Evolutionary conservation across 92 coral and sea anemone species (phyloP).

Genomic region (Porites divaricata): DNA sequence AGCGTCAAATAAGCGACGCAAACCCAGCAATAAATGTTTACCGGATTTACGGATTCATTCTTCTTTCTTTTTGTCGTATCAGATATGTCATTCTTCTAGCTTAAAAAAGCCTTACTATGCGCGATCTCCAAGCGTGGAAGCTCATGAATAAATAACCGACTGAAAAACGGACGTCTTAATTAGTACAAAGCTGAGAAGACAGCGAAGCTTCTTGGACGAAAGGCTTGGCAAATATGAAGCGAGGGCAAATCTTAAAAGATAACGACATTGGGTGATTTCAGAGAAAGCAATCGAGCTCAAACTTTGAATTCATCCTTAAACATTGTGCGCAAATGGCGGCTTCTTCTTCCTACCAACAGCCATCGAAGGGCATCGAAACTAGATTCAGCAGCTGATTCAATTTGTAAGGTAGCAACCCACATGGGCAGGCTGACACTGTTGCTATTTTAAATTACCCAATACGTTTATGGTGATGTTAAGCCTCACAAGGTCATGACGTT

Average conservation of each 20-base stretch:
- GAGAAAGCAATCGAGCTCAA: conserved; percentile 74
- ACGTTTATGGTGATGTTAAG: too few relatives aligned
- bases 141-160: too few relatives aligned
- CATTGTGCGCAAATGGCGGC: conserved; percentile 50
- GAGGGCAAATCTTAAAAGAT: conserved; percentile 70
- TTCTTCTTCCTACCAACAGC: conserved; percentile 82
- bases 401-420: conserved; percentile 83
- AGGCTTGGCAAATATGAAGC: conserved; percentile 34
- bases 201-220: too few relatives aligned
- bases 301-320: conserved; percentile 72
- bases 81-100: neutral
- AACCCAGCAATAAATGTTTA: conserved; percentile 5
- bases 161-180: too few relatives aligned
- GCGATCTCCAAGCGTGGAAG: neutral
- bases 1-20: conserved; percentile 33
- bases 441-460: neutral
- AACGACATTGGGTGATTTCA: conserved; percentile 75
- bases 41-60: neutral
- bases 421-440: conserved; percentile 31
- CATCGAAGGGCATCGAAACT: too few relatives aligned
- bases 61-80: conserved; percentile 6
- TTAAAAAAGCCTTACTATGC: neutral
- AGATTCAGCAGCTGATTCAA: conserved; percentile 78
- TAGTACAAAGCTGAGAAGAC: too few relatives aligned
- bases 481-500: too few relatives aligned